Evolutionary conservation across 2,797 vertebrate species (phyloP), one percentile per base, ranked within the genome.

Genomic region (Cryptoblepharus egeriae): DNA sequence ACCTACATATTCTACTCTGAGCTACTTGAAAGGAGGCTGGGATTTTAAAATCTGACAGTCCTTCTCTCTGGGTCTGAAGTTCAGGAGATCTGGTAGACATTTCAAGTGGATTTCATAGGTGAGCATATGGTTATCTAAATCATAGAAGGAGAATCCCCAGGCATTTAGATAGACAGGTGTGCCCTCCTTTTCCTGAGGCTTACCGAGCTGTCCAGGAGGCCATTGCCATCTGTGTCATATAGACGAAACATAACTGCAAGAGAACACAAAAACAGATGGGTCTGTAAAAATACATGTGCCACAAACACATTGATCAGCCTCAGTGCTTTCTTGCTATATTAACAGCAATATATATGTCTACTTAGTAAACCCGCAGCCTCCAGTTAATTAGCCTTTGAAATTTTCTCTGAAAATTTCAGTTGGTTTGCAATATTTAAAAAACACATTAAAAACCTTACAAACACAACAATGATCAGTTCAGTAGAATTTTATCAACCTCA

Each of bases 211-310:
- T 99, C 98, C 96, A 99, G 95, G 2, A 98, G 93, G 35, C 97
- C 97, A 0, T 99, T 99, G 10, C 98, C 97, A 88, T 99, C 98
- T 0, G 97, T 97, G 70, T 99, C 98, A 0, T 99, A 99, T 68
- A 99, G 96, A 76, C 96, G 96, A 93, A 99, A 99, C 97, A 98
- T 98, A 93, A 99, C 98, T 99, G 91, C 39, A 91, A 95, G 81
- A 91, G 87, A 87, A 93, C 67, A 13, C 15, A 0, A 22, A 15
- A 42, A 57, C 5, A 11, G 0, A 65, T 28, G 2, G 57, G 42
- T 82, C n/a, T 81, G 63, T 70, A 82, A 77, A 71, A 83, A 39
- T 55, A 32, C 69, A 83, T 18, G 10, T 16, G 22, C 20, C 26
- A 28, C 3, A 37, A 37, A 35, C 8, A 71, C n/a, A 22, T 8